Evolutionary conservation across 2,888 invertebrate genomes (phyloP).

Genomic region (Ecdyonurus torrentis): DNA sequence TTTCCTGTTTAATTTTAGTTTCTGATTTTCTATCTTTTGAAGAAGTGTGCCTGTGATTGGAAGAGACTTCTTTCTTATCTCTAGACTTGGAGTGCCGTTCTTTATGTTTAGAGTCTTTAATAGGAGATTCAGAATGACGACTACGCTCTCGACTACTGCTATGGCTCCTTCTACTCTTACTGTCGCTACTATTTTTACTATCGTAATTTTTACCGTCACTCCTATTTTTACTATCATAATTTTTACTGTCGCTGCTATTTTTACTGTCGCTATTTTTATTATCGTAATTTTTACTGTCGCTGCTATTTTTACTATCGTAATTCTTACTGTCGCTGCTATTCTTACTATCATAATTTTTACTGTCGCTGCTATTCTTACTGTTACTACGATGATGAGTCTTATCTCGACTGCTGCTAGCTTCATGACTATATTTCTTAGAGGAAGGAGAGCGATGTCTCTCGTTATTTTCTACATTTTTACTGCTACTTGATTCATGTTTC

Average conservation of each 20-base stretch:
- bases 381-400: neutral
- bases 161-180: neutral
- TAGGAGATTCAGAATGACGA: neutral
- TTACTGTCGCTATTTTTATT: neutral
- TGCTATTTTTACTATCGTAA: neutral
- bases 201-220: neutral
- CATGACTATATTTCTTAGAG: neutral
- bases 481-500: too few relatives aligned
- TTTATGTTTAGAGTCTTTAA: neutral
- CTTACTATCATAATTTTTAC: neutral
- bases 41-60: too few relatives aligned
- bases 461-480: too few relatives aligned
- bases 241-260: constrained; percentile 1
- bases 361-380: neutral
- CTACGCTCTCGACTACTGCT: neutral
- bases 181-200: neutral
- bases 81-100: too few relatives aligned
- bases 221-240: neutral
- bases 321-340: neutral
- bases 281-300: too few relatives aligned
- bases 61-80: too few relatives aligned
- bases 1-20: too few relatives aligned
- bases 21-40: too few relatives aligned
- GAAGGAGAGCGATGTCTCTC: neutral
- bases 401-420: neutral